Evolutionary conservation across 2,797 vertebrate genomes (phyloP).

Genomic region (Lates japonicus): DNA sequence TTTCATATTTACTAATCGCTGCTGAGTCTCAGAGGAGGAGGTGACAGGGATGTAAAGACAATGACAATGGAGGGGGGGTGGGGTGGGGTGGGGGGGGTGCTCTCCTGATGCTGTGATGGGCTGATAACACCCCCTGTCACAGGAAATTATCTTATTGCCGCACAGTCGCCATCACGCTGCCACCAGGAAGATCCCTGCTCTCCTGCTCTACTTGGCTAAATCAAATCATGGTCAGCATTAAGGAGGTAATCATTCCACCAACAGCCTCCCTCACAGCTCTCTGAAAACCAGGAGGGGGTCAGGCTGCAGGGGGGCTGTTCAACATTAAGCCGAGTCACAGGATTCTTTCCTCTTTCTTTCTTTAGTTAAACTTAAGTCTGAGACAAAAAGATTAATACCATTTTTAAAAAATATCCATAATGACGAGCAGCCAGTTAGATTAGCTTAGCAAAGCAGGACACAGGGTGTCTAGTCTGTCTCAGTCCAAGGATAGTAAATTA

Average conservation of each 20-base stretch:
- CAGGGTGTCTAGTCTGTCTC: background rate
- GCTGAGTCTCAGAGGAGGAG: slow-evolving; percentile 49
- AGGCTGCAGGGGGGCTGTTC: background rate
- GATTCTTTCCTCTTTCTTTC: background rate
- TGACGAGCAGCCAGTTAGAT: background rate
- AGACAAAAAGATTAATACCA: background rate
- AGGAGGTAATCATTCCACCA: slow-evolving; percentile 55
- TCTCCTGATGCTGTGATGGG: slow-evolving; percentile 49
- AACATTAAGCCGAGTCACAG: slow-evolving; percentile 6
- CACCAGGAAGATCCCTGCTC: slow-evolving; percentile 54
- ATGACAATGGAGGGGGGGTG: background rate
- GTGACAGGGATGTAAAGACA: slow-evolving; percentile 60
- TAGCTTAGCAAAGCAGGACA: background rate
- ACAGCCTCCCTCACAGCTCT: slow-evolving; percentile 26
- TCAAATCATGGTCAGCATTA: slow-evolving; percentile 60
- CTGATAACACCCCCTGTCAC: slow-evolving; percentile 69
- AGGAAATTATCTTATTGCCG: slow-evolving; percentile 72
- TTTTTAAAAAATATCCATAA: background rate
- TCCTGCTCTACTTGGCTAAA: slow-evolving; percentile 58
- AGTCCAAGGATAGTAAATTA: background rate
- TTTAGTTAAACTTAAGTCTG: background rate
- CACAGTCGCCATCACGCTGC: slow-evolving; percentile 50
- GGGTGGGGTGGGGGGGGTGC: slow-evolving; percentile 5
- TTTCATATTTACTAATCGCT: slow-evolving; percentile 68
- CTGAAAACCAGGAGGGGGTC: background rate